These are phyloP conservation scores for Poecilia velifera DNA, from an alignment of 2,797 vertebrate genomes.

Conservation along the genomic window DNA sequence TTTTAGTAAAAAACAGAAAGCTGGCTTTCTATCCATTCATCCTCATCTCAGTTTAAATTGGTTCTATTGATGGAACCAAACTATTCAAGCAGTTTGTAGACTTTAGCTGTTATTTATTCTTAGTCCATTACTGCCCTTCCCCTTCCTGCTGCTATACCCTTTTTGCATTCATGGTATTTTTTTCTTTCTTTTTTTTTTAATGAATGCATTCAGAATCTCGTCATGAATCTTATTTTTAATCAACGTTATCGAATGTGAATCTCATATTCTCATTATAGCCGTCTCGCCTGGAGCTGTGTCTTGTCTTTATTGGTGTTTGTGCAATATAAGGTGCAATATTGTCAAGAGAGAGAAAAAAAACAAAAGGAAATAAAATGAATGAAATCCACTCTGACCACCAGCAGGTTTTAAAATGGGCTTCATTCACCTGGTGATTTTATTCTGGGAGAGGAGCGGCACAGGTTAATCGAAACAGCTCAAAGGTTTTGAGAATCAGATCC, in stretches of 20 bases:
- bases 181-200: not conserved
- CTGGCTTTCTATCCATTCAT: not conserved
- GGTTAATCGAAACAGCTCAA: constrained; percentile 27
- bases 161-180: not conserved
- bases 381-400: constrained; percentile 23
- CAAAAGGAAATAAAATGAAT: not conserved
- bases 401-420: constrained; percentile 13
- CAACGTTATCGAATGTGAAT: not conserved
- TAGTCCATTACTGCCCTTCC: not conserved
- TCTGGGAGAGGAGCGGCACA: constrained; percentile 46
- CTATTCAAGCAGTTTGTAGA: not conserved
- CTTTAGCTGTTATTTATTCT: not conserved
- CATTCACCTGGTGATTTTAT: constrained; percentile 28
- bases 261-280: not conserved
- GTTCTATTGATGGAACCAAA: not conserved
- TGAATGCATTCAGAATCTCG: not conserved
- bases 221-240: not conserved
- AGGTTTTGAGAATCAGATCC: constrained; percentile 9
- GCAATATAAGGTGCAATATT: not conserved
- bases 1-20: not conserved
- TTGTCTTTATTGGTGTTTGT: not conserved
- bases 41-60: not conserved
- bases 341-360: not conserved
- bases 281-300: not conserved
- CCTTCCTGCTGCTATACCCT: not conserved